Percentiles rank a stretch among this genome's conserved stretches.
phyloP scores from a whole-genome alignment of 2,113 vertebrate species.

The Xenopus borealis region DNA sequence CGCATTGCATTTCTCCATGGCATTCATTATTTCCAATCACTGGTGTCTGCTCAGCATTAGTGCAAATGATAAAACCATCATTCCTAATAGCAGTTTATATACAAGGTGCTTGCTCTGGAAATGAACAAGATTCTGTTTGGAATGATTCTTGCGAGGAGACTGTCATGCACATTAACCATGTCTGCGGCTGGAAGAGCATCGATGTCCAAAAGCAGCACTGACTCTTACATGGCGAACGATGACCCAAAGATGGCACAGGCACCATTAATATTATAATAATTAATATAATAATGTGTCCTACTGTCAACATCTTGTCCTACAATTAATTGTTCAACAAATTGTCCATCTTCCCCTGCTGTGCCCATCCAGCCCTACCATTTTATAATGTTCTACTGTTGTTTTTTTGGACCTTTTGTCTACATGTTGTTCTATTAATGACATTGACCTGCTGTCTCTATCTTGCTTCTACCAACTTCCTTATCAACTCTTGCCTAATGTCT shows the following conservation, averaged over 20 bases:
- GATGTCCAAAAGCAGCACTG: no score
- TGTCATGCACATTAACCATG: background rate
- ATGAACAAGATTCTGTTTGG: constrained; percentile 17
- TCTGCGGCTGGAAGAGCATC: background rate
- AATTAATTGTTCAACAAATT: no score
- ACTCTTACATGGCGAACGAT: background rate
- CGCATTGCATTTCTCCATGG: constrained; percentile 17
- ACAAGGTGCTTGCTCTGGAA: constrained; percentile 22
- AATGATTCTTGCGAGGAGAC: constrained; percentile 11
- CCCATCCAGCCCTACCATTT: background rate
- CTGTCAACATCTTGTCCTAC: no score
- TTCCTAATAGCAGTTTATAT: constrained; percentile 27
- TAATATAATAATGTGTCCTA: no score
- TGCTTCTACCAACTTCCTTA: no score
- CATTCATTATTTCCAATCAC: constrained; percentile 23
- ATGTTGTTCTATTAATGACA: no score
- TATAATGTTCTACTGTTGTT: no score
- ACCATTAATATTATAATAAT: no score
- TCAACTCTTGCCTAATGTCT: no score
- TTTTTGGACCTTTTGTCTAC: no score
- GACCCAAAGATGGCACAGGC: no score
- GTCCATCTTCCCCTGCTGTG: background rate
- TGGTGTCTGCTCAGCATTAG: constrained; percentile 21
- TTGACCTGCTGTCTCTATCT: no score
- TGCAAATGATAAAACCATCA: constrained; percentile 33